phyloP scores from a whole-genome alignment of 2,797 vertebrate species.

The Betta splendens region DNA sequence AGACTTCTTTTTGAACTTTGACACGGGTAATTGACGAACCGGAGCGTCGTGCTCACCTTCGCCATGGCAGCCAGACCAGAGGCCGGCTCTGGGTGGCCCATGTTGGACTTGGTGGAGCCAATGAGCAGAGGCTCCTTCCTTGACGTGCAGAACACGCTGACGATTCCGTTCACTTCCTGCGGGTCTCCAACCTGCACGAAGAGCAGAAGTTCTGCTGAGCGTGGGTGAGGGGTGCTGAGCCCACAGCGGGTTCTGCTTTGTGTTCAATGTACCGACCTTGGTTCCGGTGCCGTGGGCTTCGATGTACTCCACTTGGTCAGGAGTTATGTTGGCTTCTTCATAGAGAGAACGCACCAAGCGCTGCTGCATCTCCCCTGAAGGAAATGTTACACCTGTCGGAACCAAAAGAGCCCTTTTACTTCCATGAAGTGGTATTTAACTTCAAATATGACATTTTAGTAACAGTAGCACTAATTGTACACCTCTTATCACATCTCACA shows the following conservation, averaged over 20 bases:
- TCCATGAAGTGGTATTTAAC: not conserved
- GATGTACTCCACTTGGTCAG: slow-evolving; percentile 90
- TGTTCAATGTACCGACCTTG: slow-evolving; percentile 80
- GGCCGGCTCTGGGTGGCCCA: slow-evolving; percentile 96
- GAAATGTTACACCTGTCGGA: slow-evolving; percentile 91
- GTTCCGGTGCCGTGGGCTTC: slow-evolving; percentile 98
- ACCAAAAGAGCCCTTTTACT: not conserved
- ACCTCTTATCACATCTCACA: too few relatives aligned
- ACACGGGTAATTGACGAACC: too few relatives aligned
- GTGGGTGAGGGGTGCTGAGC: not conserved
- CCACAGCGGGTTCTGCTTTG: too few relatives aligned
- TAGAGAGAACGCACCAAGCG: slow-evolving; percentile 86
- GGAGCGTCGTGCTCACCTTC: slow-evolving; percentile 84
- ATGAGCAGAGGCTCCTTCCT: slow-evolving; percentile 86
- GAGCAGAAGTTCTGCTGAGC: slow-evolving; percentile 3
- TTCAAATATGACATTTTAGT: too few relatives aligned
- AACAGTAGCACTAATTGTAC: too few relatives aligned
- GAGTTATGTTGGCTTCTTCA: slow-evolving; percentile 74
- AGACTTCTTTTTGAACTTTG: too few relatives aligned
- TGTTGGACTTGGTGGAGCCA: slow-evolving; percentile 97
- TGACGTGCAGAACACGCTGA: slow-evolving; percentile 82
- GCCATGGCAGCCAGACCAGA: slow-evolving; percentile 91
- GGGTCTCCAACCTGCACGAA: slow-evolving; percentile 91
- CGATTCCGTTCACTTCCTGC: slow-evolving; percentile 91
- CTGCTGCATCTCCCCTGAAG: slow-evolving; percentile 91